Conservation (phyloP, 1,140 invertebrate species). For the Chelonus insularis region DNA sequence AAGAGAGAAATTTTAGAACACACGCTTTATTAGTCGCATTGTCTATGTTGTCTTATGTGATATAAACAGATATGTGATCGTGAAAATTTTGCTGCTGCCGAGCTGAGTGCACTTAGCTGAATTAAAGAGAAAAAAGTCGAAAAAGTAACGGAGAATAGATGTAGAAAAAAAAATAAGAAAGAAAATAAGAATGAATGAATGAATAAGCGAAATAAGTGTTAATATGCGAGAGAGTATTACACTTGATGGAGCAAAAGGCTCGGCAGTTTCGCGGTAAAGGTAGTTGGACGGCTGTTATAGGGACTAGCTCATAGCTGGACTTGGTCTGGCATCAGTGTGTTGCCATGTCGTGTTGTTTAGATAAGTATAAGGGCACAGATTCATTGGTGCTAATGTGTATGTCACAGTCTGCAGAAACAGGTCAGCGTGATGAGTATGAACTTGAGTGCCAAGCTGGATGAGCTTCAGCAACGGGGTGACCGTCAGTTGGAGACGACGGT, state of each 20-base stretch:
- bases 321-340: conserved; percentile 29
- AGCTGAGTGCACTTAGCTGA: conserved; percentile 23
- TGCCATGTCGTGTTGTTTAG: not conserved
- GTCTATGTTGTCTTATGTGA: conserved; percentile 42
- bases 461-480: conserved; percentile 84
- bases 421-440: conserved; percentile 95
- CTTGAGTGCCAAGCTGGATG: conserved; percentile 87
- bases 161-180: conserved; percentile 22
- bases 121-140: conserved; percentile 23
- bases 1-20: conserved; percentile 13
- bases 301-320: not conserved
- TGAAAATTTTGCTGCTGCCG: conserved; percentile 21
- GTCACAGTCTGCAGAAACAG: conserved; percentile 88
- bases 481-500: conserved; percentile 87
- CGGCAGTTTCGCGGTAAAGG: conserved; percentile 36
- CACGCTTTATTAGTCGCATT: conserved; percentile 57
- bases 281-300: conserved; percentile 14
- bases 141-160: too few species aligned
- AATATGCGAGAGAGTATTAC: conserved; percentile 13
- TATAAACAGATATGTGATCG: conserved; percentile 14
- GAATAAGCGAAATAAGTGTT: conserved; percentile 12
- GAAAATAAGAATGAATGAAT: conserved; percentile 15
- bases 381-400: conserved; percentile 34
- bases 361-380: not conserved
- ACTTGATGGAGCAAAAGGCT: conserved; percentile 26